Percentiles rank a stretch among this genome's conserved stretches.
Evolutionary conservation across 1,140 invertebrate species (phyloP).

Genomic region (Laupala kohalensis): DNA sequence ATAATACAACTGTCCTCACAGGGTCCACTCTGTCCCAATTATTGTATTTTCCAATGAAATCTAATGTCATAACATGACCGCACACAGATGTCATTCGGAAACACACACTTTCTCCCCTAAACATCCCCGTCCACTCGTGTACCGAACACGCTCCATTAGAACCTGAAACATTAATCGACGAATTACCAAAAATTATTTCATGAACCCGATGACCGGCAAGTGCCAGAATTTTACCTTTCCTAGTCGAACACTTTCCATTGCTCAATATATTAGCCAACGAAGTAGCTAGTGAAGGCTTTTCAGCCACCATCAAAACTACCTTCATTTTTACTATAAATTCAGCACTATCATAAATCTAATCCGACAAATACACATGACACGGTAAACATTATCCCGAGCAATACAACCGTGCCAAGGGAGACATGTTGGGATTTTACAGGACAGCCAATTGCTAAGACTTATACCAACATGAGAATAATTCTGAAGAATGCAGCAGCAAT

Average conservation of each 20-base stretch:
- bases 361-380: too few relatives aligned
- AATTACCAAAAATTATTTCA: not conserved
- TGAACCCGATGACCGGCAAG: not conserved
- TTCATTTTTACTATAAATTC: too few relatives aligned
- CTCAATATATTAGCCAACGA: conserved; percentile 91
- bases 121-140: conserved; percentile 83
- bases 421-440: too few relatives aligned
- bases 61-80: conserved; percentile 93
- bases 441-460: too few relatives aligned
- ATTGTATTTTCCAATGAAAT: conserved; percentile 93
- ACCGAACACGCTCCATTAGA: conserved; percentile 83
- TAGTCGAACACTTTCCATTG: conserved; percentile 61
- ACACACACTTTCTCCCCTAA: conserved; percentile 53
- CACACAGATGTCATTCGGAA: conserved; percentile 98
- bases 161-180: conserved; percentile 35
- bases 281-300: conserved; percentile 95
- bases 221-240: conserved; percentile 61
- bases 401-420: too few relatives aligned
- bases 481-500: too few relatives aligned
- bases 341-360: too few relatives aligned
- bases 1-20: conserved; percentile 36
- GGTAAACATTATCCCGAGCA: too few relatives aligned
- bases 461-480: too few relatives aligned
- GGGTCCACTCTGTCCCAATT: conserved; percentile 98
- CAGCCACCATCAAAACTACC: conserved; percentile 95